phyloP scores from a whole-genome alignment of 2,888 invertebrate genomes.

The Cotesia congregata region DNA sequence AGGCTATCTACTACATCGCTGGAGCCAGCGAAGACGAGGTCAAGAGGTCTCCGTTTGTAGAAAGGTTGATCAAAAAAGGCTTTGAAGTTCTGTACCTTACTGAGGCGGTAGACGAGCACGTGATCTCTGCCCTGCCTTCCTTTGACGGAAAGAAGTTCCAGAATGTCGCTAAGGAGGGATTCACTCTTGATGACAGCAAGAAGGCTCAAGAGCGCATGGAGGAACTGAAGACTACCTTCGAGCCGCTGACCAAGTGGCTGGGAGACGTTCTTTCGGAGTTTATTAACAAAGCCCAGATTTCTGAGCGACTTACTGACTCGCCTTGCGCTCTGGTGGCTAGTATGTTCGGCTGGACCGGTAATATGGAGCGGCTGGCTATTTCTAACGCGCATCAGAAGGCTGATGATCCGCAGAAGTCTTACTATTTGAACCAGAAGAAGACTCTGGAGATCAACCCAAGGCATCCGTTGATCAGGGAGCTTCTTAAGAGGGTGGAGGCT shows the following conservation, averaged over 20 bases:
- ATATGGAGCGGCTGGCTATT: conserved; percentile 96
- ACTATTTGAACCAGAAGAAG: conserved; percentile 95
- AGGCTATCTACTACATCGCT: conserved; percentile 96
- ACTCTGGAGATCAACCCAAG: conserved; percentile 97
- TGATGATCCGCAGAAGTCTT: conserved; percentile 90
- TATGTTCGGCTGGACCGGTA: conserved; percentile 98
- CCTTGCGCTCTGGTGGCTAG: conserved; percentile 97
- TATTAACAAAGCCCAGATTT: conserved; percentile 84
- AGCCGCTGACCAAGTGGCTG: conserved; percentile 93
- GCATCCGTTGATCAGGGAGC: conserved; percentile 94
- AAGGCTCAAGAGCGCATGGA: conserved; percentile 81
- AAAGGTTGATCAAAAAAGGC: conserved; percentile 91
- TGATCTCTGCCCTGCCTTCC: conserved; percentile 95
- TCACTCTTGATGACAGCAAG: conserved; percentile 83
- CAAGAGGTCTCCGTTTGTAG: conserved; percentile 94
- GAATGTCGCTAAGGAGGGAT: conserved; percentile 99
- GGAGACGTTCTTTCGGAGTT: conserved; percentile 85
- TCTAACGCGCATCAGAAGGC: conserved; percentile 97
- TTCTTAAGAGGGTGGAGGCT: conserved; percentile 84
- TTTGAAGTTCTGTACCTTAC: conserved; percentile 95
- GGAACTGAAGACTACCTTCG: conserved; percentile 82
- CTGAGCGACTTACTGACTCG: conserved; percentile 90
- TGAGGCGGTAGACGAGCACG: conserved; percentile 99
- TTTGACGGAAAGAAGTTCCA: conserved; percentile 99
- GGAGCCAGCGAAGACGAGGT: conserved; percentile 90